These are phyloP conservation scores for Chiroxiphia lanceolata DNA, from an alignment of 2,797 vertebrate species.

Conservation along the genomic window DNA sequence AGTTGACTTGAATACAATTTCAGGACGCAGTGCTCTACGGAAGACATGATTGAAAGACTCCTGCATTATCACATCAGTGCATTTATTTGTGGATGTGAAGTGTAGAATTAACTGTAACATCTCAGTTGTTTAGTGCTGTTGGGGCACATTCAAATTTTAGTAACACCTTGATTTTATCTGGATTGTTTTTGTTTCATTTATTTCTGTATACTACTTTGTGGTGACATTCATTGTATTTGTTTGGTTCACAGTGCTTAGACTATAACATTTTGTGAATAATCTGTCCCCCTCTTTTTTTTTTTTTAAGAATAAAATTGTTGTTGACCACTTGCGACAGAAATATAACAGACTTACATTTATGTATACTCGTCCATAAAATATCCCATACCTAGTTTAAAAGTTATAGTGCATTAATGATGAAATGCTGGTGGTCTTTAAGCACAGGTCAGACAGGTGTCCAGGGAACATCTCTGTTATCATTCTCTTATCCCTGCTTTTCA, in stretches of 20 bases:
- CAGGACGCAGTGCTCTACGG: not conserved
- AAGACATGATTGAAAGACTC: not conserved
- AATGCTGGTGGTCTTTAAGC: not conserved
- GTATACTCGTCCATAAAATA: not conserved
- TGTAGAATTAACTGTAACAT: not conserved
- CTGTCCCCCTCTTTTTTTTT: not conserved
- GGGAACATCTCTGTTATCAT: not conserved
- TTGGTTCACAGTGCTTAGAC: not conserved
- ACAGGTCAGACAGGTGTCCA: not conserved
- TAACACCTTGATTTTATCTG: not conserved
- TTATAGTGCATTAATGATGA: not conserved
- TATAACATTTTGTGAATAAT: not conserved
- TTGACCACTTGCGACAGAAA: not conserved
- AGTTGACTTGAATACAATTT: not conserved
- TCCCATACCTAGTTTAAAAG: not conserved
- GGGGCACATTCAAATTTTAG: not conserved
- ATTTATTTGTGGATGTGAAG: not conserved
- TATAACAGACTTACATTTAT: not conserved
- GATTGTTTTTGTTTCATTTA: not conserved
- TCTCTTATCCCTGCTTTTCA: slow-evolving; percentile 38
- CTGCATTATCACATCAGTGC: not conserved
- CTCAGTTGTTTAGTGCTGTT: not conserved
- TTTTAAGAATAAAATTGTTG: not conserved
- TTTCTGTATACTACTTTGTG: not conserved
- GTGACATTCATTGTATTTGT: not conserved